Evolutionary conservation across 1,140 invertebrate species (phyloP).

Genomic region (Drosophila tani): DNA sequence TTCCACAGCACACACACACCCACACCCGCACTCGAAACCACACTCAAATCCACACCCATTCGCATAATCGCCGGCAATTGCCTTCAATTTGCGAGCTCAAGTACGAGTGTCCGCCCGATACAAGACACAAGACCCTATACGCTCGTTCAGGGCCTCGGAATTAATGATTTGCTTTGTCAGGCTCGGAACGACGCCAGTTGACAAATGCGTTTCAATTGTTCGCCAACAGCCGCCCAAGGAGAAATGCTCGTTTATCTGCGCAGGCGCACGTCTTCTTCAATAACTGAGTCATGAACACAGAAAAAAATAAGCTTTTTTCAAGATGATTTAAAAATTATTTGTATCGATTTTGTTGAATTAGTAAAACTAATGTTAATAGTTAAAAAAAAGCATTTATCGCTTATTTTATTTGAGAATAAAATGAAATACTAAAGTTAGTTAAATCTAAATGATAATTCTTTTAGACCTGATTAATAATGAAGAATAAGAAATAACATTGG

Average conservation of each 20-base stretch:
- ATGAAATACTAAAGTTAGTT: too few relatives aligned
- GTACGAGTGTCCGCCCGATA: constrained; percentile 33
- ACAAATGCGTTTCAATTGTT: constrained; percentile 80
- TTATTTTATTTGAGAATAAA: too few relatives aligned
- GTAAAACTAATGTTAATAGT: too few relatives aligned
- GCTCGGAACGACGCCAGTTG: constrained; percentile 33
- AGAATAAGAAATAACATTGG: too few relatives aligned
- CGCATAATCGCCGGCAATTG: constrained; percentile 68
- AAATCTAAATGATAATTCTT: too few relatives aligned
- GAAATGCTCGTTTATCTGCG: constrained; percentile 41
- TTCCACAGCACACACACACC: constrained; percentile 2
- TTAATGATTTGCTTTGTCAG: constrained; percentile 67
- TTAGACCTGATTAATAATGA: too few relatives aligned
- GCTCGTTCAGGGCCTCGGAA: constrained; percentile 7
- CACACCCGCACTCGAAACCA: constrained; percentile 3
- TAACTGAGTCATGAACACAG: constrained; percentile 55
- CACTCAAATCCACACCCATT: constrained; percentile 21
- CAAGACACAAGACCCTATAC: constrained; percentile 25
- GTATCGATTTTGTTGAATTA: not conserved
- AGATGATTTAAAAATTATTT: not conserved
- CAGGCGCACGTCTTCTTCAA: constrained; percentile 34
- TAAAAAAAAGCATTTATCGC: too few relatives aligned
- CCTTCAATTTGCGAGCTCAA: constrained; percentile 54
- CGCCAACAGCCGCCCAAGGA: constrained; percentile 40
- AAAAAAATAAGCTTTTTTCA: not conserved